A percentile compares a stretch with the other conserved stretches of the same genome.
Evolutionary conservation across 2,888 invertebrate species (phyloP).

Genomic region (Strigamia transsilvanica): DNA sequence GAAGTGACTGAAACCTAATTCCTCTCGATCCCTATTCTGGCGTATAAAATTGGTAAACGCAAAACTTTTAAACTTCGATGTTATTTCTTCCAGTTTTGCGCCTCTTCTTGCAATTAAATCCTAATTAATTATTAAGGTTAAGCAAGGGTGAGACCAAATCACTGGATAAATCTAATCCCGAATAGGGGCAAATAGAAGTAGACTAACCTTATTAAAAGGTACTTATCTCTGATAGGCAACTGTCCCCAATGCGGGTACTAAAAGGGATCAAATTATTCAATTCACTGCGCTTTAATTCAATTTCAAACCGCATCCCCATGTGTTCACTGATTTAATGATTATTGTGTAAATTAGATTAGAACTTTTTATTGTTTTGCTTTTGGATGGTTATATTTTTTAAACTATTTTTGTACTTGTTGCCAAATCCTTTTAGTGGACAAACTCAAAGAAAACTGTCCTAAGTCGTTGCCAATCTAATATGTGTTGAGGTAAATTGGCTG

Average conservation of each 20-base stretch:
- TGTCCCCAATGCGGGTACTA: not conserved
- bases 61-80: too few species aligned
- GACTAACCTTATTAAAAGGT: conserved; percentile 2
- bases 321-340: not conserved
- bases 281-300: not conserved
- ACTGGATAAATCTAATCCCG: not conserved
- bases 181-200: not conserved
- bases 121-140: too few species aligned
- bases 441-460: not conserved
- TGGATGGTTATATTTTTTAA: not conserved
- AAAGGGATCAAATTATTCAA: too few species aligned
- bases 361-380: not conserved
- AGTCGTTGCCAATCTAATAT: not conserved
- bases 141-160: not conserved
- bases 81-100: too few species aligned
- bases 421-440: not conserved
- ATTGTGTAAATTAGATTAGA: too few species aligned
- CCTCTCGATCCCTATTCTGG: too few species aligned
- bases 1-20: too few species aligned
- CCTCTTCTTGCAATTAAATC: too few species aligned
- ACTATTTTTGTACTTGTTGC: not conserved
- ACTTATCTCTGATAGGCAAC: conserved; percentile 6
- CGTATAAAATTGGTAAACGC: too few species aligned
- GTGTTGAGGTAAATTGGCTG: not conserved
- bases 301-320: not conserved